Evolutionary conservation across 2,888 invertebrate genomes (phyloP).

Genomic region (Chymomyza fuscimana): DNA sequence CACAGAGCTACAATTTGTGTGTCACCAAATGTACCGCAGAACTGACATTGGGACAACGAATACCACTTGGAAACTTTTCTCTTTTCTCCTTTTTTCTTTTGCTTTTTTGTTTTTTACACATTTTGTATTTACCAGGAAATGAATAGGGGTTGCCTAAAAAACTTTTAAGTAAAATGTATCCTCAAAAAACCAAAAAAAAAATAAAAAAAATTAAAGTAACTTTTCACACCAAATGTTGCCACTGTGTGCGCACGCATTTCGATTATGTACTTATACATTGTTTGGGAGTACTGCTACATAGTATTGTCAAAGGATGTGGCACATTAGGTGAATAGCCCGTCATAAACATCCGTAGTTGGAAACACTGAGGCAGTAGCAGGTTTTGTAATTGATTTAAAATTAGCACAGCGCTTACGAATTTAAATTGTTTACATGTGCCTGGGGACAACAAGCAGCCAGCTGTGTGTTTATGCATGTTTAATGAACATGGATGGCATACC

Average conservation of each 20-base stretch:
- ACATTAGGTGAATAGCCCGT: neutral
- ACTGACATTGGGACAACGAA: conserved; percentile 29
- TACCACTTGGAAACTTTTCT: conserved; percentile 46
- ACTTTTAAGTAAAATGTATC: conserved; percentile 56
- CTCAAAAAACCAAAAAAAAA: conserved; percentile 21
- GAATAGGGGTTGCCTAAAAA: conserved; percentile 48
- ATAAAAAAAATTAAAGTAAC: conserved; percentile 33
- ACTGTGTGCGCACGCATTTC: conserved; percentile 54
- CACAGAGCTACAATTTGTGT: conserved; percentile 47
- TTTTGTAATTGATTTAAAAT: conserved; percentile 70
- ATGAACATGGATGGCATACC: conserved; percentile 57
- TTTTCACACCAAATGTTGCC: conserved; percentile 70
- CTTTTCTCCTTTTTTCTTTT: conserved; percentile 10
- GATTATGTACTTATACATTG: conserved; percentile 51
- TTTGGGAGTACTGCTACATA: conserved; percentile 8
- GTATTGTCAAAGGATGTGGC: neutral
- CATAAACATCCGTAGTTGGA: conserved; percentile 26
- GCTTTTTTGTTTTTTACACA: conserved; percentile 18
- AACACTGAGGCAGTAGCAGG: conserved; percentile 60
- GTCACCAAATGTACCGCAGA: conserved; percentile 64
- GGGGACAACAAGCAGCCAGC: conserved; percentile 50
- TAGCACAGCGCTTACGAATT: conserved; percentile 70
- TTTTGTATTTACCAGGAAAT: conserved; percentile 37
- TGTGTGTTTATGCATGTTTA: conserved; percentile 65
- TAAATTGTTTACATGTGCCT: conserved; percentile 71